Evolutionary conservation across 2,888 invertebrate species (phyloP).

Genomic region (Ormyrus rosae): DNA sequence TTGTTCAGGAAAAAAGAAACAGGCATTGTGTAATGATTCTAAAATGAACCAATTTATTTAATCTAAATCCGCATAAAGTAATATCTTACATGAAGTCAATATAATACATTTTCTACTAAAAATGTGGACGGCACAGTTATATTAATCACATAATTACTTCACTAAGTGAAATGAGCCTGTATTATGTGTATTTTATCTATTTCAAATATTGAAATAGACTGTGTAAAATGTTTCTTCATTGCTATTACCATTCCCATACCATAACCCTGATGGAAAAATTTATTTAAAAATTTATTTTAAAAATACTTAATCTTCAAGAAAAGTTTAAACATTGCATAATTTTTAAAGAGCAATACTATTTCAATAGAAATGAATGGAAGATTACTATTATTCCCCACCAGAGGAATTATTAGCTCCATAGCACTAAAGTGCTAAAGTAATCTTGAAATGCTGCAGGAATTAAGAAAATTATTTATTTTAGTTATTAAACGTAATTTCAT

Average conservation of each 20-base stretch:
- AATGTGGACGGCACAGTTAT: conserved; percentile 39
- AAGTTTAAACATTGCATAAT: conserved; percentile 13
- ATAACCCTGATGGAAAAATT: conserved; percentile 37
- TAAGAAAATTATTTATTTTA: background rate
- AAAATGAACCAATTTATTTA: conserved; percentile 50
- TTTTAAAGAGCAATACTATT: conserved; percentile 17
- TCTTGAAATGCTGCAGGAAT: conserved; percentile 23
- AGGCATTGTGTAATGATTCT: conserved; percentile 11
- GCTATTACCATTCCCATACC: conserved; percentile 44
- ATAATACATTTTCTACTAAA: conserved; percentile 48
- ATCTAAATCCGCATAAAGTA: conserved; percentile 46
- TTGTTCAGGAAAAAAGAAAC: background rate
- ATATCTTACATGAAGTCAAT: conserved; percentile 30
- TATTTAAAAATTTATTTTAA: conserved; percentile 13
- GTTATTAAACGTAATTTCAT: background rate
- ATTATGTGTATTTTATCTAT: conserved; percentile 9
- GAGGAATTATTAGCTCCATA: conserved; percentile 23
- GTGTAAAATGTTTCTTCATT: conserved; percentile 24
- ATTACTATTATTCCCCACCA: conserved; percentile 14
- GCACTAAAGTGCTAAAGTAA: conserved; percentile 11
- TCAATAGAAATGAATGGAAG: conserved; percentile 23
- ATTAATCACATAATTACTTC: conserved; percentile 17
- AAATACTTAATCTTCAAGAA: conserved; percentile 3
- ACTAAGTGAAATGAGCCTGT: conserved; percentile 23
- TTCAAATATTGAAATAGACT: conserved; percentile 44